Percentiles rank a stretch among this genome's conserved stretches.
Conservation (phyloP, 2,113 vertebrate species). For the Paedocypris sp. region DNA sequence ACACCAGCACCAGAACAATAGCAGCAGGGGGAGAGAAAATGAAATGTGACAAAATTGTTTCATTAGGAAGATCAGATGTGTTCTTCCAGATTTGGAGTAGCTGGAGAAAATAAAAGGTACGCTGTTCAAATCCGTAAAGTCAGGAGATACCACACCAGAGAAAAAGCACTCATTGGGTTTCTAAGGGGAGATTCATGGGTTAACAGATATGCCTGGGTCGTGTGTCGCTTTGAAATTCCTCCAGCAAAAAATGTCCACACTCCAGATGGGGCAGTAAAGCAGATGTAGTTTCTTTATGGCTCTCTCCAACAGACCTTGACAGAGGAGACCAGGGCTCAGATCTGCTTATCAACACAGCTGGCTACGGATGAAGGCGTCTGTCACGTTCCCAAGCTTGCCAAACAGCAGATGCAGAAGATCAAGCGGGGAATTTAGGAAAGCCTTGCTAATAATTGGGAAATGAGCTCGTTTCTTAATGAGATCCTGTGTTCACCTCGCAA, state of each 20-base stretch:
- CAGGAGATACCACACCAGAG: too few species aligned
- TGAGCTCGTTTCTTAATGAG: background rate
- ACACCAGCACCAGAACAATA: background rate
- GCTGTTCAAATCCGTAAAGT: too few species aligned
- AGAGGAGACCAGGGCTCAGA: background rate
- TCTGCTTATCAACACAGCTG: conserved; percentile 10
- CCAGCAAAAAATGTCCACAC: background rate
- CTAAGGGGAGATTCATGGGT: too few species aligned
- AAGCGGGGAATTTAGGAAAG: background rate
- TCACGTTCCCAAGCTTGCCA: background rate
- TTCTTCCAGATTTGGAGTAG: too few species aligned
- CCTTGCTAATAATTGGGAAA: background rate
- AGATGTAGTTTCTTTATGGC: conserved; percentile 12
- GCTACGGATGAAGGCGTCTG: conserved; percentile 1
- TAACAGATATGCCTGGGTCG: too few species aligned
- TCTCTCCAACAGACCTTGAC: conserved; percentile 8
- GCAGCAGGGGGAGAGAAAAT: background rate
- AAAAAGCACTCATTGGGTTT: too few species aligned
- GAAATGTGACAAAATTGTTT: background rate
- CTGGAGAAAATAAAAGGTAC: too few species aligned
- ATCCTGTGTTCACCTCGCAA: background rate
- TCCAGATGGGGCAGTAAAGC: conserved; percentile 4
- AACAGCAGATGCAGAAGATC: conserved; percentile 6
- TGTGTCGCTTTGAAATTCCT: background rate
- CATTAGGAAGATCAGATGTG: too few species aligned